Conservation (phyloP, 1,140 invertebrate species). For the Hydropsyche tenuis region DNA sequence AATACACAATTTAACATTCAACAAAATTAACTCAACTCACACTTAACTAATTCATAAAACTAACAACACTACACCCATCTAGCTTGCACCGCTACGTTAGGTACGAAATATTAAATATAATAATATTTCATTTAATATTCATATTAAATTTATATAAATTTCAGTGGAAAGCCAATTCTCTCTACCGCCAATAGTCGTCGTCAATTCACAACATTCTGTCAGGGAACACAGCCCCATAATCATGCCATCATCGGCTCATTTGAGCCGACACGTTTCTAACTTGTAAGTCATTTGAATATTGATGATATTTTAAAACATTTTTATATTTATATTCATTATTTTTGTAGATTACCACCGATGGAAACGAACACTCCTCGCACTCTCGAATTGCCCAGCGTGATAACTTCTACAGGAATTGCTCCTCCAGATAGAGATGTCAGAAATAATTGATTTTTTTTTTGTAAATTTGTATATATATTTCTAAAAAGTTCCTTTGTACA, state of each 20-base stretch:
- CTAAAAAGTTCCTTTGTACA: no score
- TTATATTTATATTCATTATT: neutral
- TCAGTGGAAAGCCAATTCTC: constrained; percentile 38
- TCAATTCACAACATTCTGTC: constrained; percentile 52
- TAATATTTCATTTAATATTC: no score
- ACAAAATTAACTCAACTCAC: no score
- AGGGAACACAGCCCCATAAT: constrained; percentile 45
- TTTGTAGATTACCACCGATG: constrained; percentile 57
- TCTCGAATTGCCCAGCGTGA: constrained; percentile 41
- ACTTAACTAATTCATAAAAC: neutral
- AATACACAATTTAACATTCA: no score
- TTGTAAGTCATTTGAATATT: constrained; percentile 52
- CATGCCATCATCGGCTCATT: constrained; percentile 53
- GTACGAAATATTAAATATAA: neutral
- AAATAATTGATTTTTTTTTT: constrained; percentile 28
- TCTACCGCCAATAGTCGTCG: constrained; percentile 39
- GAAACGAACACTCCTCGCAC: constrained; percentile 49
- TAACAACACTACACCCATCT: no score
- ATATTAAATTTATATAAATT: constrained; percentile 14
- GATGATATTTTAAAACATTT: neutral
- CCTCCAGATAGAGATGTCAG: constrained; percentile 36
- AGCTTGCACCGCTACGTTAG: constrained; percentile 37
- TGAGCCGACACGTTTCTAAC: constrained; percentile 57
- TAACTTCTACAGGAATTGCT: constrained; percentile 44
- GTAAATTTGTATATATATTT: no score